These are phyloP conservation scores for Callorhinus ursinus DNA, from an alignment of 2,113 vertebrate species.

Conservation along the genomic window DNA sequence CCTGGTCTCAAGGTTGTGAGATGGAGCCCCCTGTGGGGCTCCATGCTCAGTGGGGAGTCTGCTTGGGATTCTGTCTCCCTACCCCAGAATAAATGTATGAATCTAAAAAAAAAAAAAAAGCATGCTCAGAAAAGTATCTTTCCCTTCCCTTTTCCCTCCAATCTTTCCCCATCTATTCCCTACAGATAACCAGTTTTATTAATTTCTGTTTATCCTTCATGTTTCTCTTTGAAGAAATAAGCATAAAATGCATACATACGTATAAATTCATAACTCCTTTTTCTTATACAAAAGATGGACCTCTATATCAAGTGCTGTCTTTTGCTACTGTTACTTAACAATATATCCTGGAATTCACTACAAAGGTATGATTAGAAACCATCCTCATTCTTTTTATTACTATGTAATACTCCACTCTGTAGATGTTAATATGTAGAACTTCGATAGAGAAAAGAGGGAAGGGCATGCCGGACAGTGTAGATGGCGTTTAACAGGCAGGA, in stretches of 20 bases:
- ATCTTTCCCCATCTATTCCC: neutral
- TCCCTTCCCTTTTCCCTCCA: neutral
- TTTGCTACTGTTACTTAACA: neutral
- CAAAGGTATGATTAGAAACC: neutral
- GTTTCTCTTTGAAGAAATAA: constrained; percentile 32
- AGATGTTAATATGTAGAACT: neutral
- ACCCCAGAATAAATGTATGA: too few relatives aligned
- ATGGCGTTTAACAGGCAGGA: neutral
- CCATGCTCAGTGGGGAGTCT: too few relatives aligned
- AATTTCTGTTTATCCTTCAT: neutral
- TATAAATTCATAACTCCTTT: neutral
- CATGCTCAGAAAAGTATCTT: neutral
- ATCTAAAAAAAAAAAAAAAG: neutral
- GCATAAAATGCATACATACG: neutral
- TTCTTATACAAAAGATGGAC: neutral
- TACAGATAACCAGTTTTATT: neutral
- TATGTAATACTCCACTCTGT: neutral
- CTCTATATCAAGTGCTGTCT: neutral
- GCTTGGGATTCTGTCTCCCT: too few relatives aligned
- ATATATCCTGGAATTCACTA: neutral
- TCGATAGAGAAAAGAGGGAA: neutral
- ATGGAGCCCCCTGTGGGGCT: too few relatives aligned
- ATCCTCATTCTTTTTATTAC: neutral
- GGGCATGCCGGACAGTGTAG: neutral
- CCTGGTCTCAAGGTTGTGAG: too few relatives aligned